A percentile compares a stretch with the other conserved stretches of the same genome.
phyloP scores from a whole-genome alignment of 1,140 invertebrate genomes.

The Arion vulgaris region DNA sequence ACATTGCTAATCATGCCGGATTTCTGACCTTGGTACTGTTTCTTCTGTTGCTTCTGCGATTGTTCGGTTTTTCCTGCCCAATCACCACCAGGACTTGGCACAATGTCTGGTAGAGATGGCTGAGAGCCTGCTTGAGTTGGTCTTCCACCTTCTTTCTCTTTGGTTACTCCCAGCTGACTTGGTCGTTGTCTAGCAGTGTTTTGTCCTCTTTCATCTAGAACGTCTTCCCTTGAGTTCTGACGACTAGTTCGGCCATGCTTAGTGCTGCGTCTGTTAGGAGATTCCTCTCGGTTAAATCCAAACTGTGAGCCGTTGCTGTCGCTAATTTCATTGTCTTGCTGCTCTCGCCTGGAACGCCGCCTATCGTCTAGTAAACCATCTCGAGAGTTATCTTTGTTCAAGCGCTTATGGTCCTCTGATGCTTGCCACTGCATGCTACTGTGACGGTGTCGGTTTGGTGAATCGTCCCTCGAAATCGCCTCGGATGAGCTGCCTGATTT shows the following conservation, averaged over 20 bases:
- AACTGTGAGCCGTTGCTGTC: slow-evolving; percentile 57
- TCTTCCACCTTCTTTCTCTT: slow-evolving; percentile 31
- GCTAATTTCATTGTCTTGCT: slow-evolving; percentile 50
- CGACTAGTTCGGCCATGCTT: slow-evolving; percentile 55
- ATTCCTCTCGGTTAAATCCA: slow-evolving; percentile 65
- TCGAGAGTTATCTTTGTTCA: slow-evolving; percentile 59
- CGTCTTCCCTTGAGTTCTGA: slow-evolving; percentile 61
- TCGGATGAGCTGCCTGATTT: slow-evolving; percentile 59
- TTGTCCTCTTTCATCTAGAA: slow-evolving; percentile 52
- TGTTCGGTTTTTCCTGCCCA: slow-evolving; percentile 32
- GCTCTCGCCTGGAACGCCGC: slow-evolving; percentile 47
- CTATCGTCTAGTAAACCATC: slow-evolving; percentile 63
- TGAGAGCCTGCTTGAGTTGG: slow-evolving; percentile 46
- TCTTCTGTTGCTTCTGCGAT: slow-evolving; percentile 42
- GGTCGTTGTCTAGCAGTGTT: slow-evolving; percentile 47
- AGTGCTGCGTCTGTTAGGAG: slow-evolving; percentile 57
- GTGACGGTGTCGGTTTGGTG: slow-evolving; percentile 54
- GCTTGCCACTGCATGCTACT: slow-evolving; percentile 28
- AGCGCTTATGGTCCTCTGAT: slow-evolving; percentile 42
- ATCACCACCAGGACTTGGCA: slow-evolving; percentile 46
- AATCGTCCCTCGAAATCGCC: slow-evolving; percentile 61
- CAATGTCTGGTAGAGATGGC: slow-evolving; percentile 62
- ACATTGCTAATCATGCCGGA: slow-evolving; percentile 58
- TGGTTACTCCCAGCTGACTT: slow-evolving; percentile 55
- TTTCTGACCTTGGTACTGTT: slow-evolving; percentile 44